phyloP scores from a whole-genome alignment of 2,113 vertebrate species.

The Pelvicachromis taeniatus region DNA sequence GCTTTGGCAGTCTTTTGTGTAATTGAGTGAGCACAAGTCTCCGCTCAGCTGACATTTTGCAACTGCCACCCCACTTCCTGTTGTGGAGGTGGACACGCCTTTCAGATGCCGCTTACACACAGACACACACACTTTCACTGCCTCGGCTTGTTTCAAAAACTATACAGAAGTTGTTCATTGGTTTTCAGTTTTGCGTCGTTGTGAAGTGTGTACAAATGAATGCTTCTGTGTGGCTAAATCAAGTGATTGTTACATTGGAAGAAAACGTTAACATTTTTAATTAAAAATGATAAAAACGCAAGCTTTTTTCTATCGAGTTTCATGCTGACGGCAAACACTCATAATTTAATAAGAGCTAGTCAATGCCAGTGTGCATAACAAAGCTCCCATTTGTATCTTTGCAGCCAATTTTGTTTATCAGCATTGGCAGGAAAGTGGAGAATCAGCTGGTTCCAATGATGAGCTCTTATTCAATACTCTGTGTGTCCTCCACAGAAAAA shows the following conservation, averaged over 20 bases:
- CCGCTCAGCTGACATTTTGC: conserved; percentile 52
- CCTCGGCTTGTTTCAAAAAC: background rate
- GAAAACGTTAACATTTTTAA: background rate
- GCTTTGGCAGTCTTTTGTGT: background rate
- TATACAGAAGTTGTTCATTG: background rate
- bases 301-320: background rate
- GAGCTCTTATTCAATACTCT: background rate
- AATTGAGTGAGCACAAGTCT: background rate
- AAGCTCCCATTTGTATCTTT: background rate
- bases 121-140: background rate
- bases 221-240: background rate
- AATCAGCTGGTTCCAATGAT: conserved; percentile 52
- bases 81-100: conserved; percentile 32
- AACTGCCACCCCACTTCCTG: conserved; percentile 64
- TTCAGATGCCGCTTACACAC: background rate
- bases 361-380: background rate
- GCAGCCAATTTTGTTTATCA: conserved; percentile 20
- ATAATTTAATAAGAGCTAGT: background rate
- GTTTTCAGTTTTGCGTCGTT: background rate
- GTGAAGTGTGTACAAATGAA: background rate
- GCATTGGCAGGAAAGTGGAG: conserved; percentile 5
- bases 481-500: background rate
- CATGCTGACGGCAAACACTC: background rate
- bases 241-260: background rate
- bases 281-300: background rate